Evolutionary conservation across 92 coral and sea anemone genomes (phyloP), one percentile per base, ranked within the genome.

Genomic region (Zoanthus gigantus): DNA sequence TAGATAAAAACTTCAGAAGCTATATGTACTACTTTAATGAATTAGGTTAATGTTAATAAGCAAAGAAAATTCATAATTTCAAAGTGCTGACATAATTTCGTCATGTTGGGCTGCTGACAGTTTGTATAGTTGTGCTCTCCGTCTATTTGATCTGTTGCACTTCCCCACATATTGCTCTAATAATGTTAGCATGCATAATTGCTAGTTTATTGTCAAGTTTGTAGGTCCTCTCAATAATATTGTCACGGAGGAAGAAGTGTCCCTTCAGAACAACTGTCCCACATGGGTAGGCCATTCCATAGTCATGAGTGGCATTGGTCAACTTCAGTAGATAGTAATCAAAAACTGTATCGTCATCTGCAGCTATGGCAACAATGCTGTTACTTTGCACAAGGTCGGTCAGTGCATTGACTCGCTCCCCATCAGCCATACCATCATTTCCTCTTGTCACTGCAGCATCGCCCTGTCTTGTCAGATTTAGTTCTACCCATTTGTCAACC

Each of bases 341-440:
- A 54, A 16, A 85, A 34, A 5, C 29, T 28, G 67, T 18, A 48
- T 84, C 88, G 1, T 85, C 74, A 12, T 52, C 80, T 29, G 88
- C 88, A 53, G 88, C 88, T 53, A 85, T 85, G 9, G 82, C 88
- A 9, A 74, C 88, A 73, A 73, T 73, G 76, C 88, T 85, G 30
- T 77, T 77, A 5, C 50, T 16, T 29, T 61, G 37, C 9, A 66
- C 77, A 34, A 83, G 32, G n/a, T 69, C 65, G 29, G 77, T 31
- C n/a, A 68, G 8, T 23, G 28, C 61, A 65, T 65, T 29, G 0
- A 68, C 54, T 13, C 60, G 50, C 23, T 29, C 77, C 29, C 74
- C 77, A n/a, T 8, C 17, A 5, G 30, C 77, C 16, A 48, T 16
- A 23, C 23, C 23, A 23, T 23, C 23, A 23, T 23, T 23, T 23